phyloP scores from a whole-genome alignment of 2,888 invertebrate species.

The Ophion ellenae region DNA sequence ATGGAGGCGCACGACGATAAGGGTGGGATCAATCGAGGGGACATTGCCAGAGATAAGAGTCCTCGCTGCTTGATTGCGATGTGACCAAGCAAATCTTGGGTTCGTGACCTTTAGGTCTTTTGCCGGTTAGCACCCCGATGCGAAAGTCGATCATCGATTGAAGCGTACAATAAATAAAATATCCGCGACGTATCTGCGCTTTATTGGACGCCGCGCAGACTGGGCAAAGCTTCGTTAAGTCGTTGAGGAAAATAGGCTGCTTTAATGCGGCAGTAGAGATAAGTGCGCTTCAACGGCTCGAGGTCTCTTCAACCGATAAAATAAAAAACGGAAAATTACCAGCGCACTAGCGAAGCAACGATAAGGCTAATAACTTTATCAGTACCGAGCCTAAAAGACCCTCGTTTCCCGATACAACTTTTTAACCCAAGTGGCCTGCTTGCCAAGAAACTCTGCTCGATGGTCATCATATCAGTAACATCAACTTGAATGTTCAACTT shows the following conservation, averaged over 20 bases:
- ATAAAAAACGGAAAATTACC: slow-evolving; percentile 16
- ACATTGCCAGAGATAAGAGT: too few species aligned
- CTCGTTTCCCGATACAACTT: neutral
- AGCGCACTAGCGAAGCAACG: neutral
- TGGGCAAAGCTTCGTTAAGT: neutral
- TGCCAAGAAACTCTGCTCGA: neutral
- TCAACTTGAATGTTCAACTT: neutral
- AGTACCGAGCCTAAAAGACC: neutral
- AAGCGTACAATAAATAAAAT: neutral
- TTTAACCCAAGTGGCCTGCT: neutral
- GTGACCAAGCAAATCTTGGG: too few species aligned
- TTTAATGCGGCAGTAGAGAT: neutral
- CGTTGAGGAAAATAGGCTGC: slow-evolving; percentile 14
- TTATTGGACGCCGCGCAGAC: neutral
- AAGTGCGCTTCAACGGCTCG: neutral
- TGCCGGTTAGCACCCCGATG: too few species aligned
- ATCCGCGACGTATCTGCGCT: neutral
- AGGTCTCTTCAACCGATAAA: slow-evolving; percentile 3
- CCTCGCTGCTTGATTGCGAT: too few species aligned
- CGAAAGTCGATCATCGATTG: neutral
- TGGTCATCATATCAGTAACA: neutral
- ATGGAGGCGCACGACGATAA: too few species aligned
- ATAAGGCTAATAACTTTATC: slow-evolving; percentile 11
- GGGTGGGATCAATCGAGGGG: too few species aligned
- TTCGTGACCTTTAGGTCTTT: too few species aligned